A percentile compares a stretch with the other conserved stretches of the same genome.
phyloP scores from a whole-genome alignment of 2,888 invertebrate genomes.

The Amphipyra berbera region DNA sequence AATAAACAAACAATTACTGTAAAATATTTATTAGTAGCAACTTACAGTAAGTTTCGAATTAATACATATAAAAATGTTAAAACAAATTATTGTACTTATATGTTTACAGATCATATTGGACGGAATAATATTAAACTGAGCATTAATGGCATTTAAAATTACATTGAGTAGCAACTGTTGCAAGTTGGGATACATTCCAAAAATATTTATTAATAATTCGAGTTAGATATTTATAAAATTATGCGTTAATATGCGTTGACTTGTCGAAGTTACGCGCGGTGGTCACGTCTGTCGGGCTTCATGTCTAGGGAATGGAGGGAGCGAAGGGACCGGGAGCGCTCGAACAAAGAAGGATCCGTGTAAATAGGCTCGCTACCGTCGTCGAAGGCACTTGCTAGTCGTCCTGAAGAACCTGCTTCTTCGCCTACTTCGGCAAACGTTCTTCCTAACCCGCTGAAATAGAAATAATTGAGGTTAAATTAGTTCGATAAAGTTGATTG shows the following conservation, averaged over 20 bases:
- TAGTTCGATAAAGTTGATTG: not conserved
- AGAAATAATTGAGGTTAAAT: constrained; percentile 6
- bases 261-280: constrained; percentile 72
- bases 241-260: constrained; percentile 31
- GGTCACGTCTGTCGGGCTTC: constrained; percentile 85
- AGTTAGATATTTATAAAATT: constrained; percentile 53
- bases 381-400: constrained; percentile 91
- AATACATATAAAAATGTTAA: constrained; percentile 66
- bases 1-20: constrained; percentile 67
- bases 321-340: constrained; percentile 94
- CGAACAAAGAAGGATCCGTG: constrained; percentile 97
- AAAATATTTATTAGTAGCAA: constrained; percentile 84
- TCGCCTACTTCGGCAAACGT: constrained; percentile 83
- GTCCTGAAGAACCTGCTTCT: constrained; percentile 86
- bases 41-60: constrained; percentile 76
- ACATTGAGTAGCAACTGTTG: constrained; percentile 24
- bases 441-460: constrained; percentile 81
- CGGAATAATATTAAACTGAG: constrained; percentile 75
- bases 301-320: constrained; percentile 91
- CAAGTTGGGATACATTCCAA: constrained; percentile 18
- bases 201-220: constrained; percentile 30
- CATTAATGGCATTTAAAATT: constrained; percentile 68
- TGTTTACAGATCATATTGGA: constrained; percentile 53
- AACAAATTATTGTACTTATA: constrained; percentile 50
- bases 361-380: constrained; percentile 98